Evolutionary conservation across 2,113 vertebrate genomes (phyloP), one percentile per base, ranked within the genome.

Genomic region (Tympanuchus pallidicinctus): DNA sequence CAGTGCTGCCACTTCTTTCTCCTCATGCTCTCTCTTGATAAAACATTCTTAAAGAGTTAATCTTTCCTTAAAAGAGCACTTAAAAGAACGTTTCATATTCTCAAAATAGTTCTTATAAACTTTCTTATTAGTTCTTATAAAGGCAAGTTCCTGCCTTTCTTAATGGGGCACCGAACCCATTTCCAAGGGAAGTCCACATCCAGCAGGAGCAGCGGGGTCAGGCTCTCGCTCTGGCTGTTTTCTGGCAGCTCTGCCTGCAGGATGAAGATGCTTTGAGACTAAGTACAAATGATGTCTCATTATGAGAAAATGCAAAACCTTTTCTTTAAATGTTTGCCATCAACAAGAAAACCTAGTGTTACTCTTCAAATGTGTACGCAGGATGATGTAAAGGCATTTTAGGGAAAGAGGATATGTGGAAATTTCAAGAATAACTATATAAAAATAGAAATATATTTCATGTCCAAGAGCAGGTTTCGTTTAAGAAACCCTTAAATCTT

Each of bases 61-160:
- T 71, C 6, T 74, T 50, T 38, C 38, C 28, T 90, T 92, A 81
- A 47, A 83, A 50, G 40, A 74, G 11, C 24, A 56, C 82, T 89
- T 63, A 60, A 71, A 84, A 93, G 82, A 92, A 88, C 75, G 56
- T 88, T 88, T 91, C 72, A 70, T 32, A 40, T 32, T 47, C 61
- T 81, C 86, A 85, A 80, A 93, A 83, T 78, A 92, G 86, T 86
- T 86, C 57, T 78, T 86, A 90, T 48, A 92, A 93, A 94, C 90
- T 88, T 92, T 91, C 79, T 90, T 95, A 90, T 81, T 94, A 83
- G 42, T 25, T 83, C 88, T 40, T 92, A 88, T 91, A 94, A 89
- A 88, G 47, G 65, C 15, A 1, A 94, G 84, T 95, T 97, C 91
- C 93, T 90, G 90, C 61, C 91, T 93, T 93, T 92, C 91, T 88